Conservation (phyloP, 2,888 invertebrate genomes). For the Lingula anatina region DNA sequence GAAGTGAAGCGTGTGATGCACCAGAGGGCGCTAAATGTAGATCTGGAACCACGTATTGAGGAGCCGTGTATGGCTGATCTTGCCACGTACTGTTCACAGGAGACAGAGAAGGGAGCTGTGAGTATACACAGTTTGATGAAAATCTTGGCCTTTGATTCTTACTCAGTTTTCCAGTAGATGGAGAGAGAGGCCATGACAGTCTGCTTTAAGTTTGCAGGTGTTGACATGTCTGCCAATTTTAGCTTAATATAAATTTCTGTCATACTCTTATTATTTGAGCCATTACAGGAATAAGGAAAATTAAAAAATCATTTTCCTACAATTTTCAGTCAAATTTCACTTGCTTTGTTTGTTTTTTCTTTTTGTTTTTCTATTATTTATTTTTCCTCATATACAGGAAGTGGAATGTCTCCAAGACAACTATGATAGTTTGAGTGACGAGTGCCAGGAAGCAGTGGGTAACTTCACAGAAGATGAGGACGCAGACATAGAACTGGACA, state of each 20-base stretch:
- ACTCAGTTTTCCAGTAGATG: too few species aligned
- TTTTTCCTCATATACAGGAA: conserved; percentile 57
- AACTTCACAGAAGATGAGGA: conserved; percentile 85
- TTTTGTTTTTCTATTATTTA: neutral
- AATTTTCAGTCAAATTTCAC: too few species aligned
- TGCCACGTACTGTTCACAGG: conserved; percentile 72
- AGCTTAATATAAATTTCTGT: too few species aligned
- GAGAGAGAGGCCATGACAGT: too few species aligned
- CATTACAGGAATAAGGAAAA: too few species aligned
- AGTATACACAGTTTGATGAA: conserved; percentile 4
- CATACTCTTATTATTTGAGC: too few species aligned
- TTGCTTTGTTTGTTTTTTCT: too few species aligned
- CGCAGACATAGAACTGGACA: conserved; percentile 81
- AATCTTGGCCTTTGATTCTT: too few species aligned
- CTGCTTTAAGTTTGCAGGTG: too few species aligned
- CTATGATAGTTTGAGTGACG: conserved; percentile 39
- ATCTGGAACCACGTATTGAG: conserved; percentile 91
- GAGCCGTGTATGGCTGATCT: conserved; percentile 83
- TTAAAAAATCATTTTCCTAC: too few species aligned
- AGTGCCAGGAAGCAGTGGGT: conserved; percentile 71
- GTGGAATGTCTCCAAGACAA: conserved; percentile 82
- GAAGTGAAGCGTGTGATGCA: conserved; percentile 90
- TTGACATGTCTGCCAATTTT: too few species aligned
- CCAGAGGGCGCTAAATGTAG: conserved; percentile 85
- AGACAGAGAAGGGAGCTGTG: conserved; percentile 67